Evolutionary conservation across 2,113 vertebrate genomes (phyloP), one percentile per base, ranked within the genome.

Genomic region (Callipepla californica): DNA sequence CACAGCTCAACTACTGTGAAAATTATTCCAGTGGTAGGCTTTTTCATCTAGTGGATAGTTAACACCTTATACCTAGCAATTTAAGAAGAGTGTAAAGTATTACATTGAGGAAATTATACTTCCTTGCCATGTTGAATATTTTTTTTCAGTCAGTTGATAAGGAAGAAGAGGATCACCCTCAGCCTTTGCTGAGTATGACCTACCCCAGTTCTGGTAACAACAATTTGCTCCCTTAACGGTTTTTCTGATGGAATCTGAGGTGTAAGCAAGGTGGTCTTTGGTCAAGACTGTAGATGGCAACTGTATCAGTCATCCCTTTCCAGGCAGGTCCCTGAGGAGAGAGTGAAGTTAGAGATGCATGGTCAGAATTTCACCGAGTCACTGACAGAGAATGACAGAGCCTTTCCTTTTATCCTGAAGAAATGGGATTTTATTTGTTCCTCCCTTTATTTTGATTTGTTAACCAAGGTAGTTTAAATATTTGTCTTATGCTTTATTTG

Each of bases 31-130:
- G 19, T 13, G 25, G 3, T n/a, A 57, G 23, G 2, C 22, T 93
- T 13, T 19, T 25, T 26, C 70, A 44, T 44, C 57, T 47, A 42
- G 23, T 23, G 66, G 19, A 17, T 2, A 5, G 7, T 34, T 58
- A 22, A 22, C 7, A 10, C 57, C 19, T 77, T 73, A 40, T 63
- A 47, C 42, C 13, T 70, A 88, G 12, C 47, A 78, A 3, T 65
- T 70, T 67, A n/a, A 50, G 34, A 86, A 63, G 6, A 2, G 11
- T 83, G 70, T 22, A 15, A 5, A 45, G 12, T 0, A 0, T 57
- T 73, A 21, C 36, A 47, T 13, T 13, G n/a, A 22, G 50, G 59
- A 69, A 30, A 11, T 65, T 69, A 2, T 0, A 28, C 57, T 78
- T 86, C 38, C 38, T 61, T 20, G 16, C 16, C 0, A 0, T 72